A percentile compares a stretch with the other conserved stretches of the same genome.
Evolutionary conservation across 2,888 invertebrate species (phyloP).

Genomic region (Acanthosepion lycidas): DNA sequence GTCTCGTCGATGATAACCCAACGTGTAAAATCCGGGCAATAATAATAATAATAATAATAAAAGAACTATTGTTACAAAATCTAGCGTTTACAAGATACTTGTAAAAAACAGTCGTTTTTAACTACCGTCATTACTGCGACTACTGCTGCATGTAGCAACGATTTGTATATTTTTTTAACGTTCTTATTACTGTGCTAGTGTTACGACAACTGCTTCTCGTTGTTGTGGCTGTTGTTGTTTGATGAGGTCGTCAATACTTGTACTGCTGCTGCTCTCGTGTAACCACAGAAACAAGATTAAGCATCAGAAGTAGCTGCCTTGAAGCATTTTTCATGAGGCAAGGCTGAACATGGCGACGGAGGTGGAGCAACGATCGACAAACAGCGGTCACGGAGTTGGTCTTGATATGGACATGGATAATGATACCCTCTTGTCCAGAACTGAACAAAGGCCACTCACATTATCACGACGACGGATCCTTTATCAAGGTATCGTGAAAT

Average conservation of each 20-base stretch:
- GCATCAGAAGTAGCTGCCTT: neutral
- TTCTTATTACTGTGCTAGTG: no score
- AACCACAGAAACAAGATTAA: neutral
- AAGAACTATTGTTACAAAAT: no score
- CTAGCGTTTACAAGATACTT: no score
- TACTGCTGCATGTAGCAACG: neutral
- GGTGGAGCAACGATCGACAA: conserved; percentile 40
- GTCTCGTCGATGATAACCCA: no score
- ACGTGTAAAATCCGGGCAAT: no score
- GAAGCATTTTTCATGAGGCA: conserved; percentile 36
- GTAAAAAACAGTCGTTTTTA: neutral
- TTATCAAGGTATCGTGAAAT: conserved; percentile 36
- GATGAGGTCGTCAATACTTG: neutral
- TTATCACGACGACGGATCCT: conserved; percentile 35
- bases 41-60: no score
- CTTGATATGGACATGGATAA: conserved; percentile 24
- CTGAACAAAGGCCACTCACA: conserved; percentile 41
- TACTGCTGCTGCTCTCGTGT: neutral
- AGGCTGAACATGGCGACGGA: neutral
- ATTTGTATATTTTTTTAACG: no score
- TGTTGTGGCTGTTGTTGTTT: neutral
- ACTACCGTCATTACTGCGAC: neutral
- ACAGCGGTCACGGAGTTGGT: neutral
- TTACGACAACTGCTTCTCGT: neutral
- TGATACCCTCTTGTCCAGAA: conserved; percentile 8